Conservation (phyloP, 2,113 vertebrate genomes). For the Noturus placidus region DNA sequence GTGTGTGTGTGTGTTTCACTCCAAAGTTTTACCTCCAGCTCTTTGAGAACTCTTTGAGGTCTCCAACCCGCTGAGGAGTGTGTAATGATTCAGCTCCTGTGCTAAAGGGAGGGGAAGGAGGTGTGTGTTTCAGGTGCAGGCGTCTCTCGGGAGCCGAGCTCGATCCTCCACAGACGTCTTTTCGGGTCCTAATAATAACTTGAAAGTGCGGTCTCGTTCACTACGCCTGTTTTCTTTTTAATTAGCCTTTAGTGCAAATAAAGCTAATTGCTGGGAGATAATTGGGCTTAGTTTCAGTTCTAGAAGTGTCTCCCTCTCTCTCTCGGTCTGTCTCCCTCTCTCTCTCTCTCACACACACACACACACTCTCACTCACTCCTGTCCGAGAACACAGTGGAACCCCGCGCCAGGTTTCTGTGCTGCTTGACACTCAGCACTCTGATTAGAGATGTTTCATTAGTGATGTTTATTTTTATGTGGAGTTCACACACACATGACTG, state of each 20-base stretch:
- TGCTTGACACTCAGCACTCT: slow-evolving; percentile 73
- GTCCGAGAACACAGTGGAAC: slow-evolving; percentile 2
- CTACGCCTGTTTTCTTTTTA: slow-evolving; percentile 66
- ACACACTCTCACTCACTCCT: slow-evolving; percentile 24
- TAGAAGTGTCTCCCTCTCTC: slow-evolving; percentile 37
- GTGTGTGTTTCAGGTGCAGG: slow-evolving; percentile 74
- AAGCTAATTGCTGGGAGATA: slow-evolving; percentile 76
- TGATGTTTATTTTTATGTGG: slow-evolving; percentile 55
- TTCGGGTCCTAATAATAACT: slow-evolving; percentile 81
- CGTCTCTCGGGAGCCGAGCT: slow-evolving; percentile 62
- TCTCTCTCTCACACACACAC: slow-evolving; percentile 30
- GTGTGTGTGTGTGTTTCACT: not conserved
- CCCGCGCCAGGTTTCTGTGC: slow-evolving; percentile 58
- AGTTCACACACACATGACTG: too few species aligned
- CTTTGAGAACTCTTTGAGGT: slow-evolving; percentile 42
- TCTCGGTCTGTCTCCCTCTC: too few species aligned
- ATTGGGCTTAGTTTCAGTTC: slow-evolving; percentile 72
- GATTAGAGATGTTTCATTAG: slow-evolving; percentile 70
- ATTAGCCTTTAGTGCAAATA: slow-evolving; percentile 78
- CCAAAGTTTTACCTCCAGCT: slow-evolving; percentile 13
- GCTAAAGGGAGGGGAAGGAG: slow-evolving; percentile 69
- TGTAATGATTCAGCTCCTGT: slow-evolving; percentile 39
- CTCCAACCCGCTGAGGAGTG: slow-evolving; percentile 12
- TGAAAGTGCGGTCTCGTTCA: slow-evolving; percentile 72
- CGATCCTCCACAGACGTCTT: slow-evolving; percentile 69